phyloP scores from a whole-genome alignment of 92 coral and sea anemone genomes.

The Phymanthus crucifer region DNA sequence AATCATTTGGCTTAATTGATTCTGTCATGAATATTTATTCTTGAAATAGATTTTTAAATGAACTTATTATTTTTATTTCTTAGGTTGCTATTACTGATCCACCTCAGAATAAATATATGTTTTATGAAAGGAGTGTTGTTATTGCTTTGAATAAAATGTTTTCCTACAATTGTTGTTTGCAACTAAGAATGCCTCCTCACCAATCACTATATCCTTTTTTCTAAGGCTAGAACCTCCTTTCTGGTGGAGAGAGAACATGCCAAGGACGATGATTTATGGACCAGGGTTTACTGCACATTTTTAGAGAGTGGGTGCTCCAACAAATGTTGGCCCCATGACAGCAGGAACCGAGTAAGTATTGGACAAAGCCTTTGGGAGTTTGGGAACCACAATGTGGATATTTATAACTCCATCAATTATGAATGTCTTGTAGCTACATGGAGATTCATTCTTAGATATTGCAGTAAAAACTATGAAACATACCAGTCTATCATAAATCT shows the following conservation, averaged over 20 bases:
- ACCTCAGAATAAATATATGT: neutral
- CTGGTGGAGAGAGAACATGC: slow-evolving; percentile 28
- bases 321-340: slow-evolving; percentile 78
- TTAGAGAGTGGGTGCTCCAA: slow-evolving; percentile 48
- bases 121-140: neutral
- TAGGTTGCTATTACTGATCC: neutral
- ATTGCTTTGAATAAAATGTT: neutral
- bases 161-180: neutral
- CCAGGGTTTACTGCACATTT: neutral
- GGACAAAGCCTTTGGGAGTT: slow-evolving; percentile 9
- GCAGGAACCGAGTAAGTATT: slow-evolving; percentile 98
- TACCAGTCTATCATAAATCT: neutral
- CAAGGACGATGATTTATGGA: slow-evolving; percentile 13
- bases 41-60: slow-evolving; percentile 3
- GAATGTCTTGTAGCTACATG: slow-evolving; percentile 27
- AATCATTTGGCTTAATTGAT: slow-evolving; percentile 2
- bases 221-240: slow-evolving; percentile 43
- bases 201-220: slow-evolving; percentile 8
- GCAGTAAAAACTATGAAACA: neutral
- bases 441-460: neutral
- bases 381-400: slow-evolving; percentile 12
- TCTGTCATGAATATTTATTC: slow-evolving; percentile 3
- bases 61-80: neutral
- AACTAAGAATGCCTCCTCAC: neutral
- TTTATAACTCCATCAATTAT: slow-evolving; percentile 24